Conservation (phyloP, 1,140 invertebrate genomes). For the Lerema accius region DNA sequence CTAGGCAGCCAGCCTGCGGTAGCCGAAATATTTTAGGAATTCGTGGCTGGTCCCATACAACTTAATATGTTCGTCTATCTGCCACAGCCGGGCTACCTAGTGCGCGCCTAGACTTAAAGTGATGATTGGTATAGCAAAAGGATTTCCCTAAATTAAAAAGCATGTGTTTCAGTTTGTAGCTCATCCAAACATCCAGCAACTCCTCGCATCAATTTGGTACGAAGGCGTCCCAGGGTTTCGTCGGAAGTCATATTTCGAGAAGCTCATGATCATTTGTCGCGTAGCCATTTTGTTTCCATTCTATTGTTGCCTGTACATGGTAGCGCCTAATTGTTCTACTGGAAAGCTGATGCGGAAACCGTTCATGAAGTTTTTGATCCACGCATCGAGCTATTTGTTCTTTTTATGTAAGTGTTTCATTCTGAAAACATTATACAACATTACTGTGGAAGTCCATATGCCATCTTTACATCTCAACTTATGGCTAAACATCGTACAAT, state of each 20-base stretch:
- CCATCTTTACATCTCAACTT: background rate
- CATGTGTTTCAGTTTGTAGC: conserved; percentile 89
- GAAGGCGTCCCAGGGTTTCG: conserved; percentile 95
- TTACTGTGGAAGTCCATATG: too few relatives aligned
- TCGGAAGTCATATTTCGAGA: conserved; percentile 87
- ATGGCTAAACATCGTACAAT: background rate
- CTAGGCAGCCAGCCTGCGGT: too few relatives aligned
- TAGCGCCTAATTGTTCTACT: conserved; percentile 89
- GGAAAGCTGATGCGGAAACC: conserved; percentile 93
- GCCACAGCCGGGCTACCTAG: too few relatives aligned
- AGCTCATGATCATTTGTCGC: conserved; percentile 87
- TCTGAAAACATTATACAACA: background rate
- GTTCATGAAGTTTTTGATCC: conserved; percentile 97
- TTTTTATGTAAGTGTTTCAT: conserved; percentile 89
- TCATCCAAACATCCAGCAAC: conserved; percentile 96
- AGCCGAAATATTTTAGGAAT: too few relatives aligned
- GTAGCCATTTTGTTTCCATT: conserved; percentile 93
- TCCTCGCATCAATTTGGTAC: conserved; percentile 96
- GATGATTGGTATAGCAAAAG: too few relatives aligned
- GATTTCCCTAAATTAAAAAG: too few relatives aligned
- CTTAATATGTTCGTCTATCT: too few relatives aligned
- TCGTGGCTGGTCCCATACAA: too few relatives aligned
- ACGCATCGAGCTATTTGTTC: conserved; percentile 95
- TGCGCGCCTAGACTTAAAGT: too few relatives aligned
- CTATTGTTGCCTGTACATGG: conserved; percentile 92